Conservation (phyloP, 2,113 vertebrate species). For the Anarhynchus alexandrinus region DNA sequence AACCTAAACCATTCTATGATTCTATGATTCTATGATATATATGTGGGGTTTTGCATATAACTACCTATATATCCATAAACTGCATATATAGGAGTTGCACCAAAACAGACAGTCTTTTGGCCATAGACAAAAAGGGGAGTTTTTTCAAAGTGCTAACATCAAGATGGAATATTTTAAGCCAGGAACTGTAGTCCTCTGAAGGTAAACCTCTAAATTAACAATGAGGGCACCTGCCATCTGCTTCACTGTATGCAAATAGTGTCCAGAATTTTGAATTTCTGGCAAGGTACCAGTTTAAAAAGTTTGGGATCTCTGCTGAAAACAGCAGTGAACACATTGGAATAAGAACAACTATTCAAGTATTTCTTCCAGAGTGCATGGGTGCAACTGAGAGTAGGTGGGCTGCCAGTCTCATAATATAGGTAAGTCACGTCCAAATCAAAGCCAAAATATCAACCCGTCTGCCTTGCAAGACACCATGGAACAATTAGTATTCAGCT, state of each 20-base stretch:
- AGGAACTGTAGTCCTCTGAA: not conserved
- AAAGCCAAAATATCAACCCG: not conserved
- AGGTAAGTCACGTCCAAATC: not conserved
- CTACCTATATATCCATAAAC: not conserved
- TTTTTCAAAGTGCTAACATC: not conserved
- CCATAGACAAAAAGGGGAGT: not conserved
- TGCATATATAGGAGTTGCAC: not conserved
- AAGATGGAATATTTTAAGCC: not conserved
- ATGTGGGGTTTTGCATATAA: not conserved
- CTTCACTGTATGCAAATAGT: not conserved
- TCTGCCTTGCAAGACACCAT: not conserved
- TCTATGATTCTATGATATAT: no score
- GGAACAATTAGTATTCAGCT: slow-evolving; percentile 45
- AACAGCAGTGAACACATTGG: not conserved
- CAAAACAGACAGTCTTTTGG: not conserved
- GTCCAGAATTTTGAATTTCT: slow-evolving; percentile 10
- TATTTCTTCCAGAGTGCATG: not conserved
- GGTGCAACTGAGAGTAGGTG: not conserved
- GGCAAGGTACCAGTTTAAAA: not conserved
- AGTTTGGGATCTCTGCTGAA: not conserved
- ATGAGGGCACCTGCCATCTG: not conserved
- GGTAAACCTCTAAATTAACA: not conserved
- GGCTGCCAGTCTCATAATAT: not conserved
- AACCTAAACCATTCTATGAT: no score
- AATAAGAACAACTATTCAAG: not conserved